These are phyloP conservation scores for Pollenia amentaria DNA, from an alignment of 2,888 invertebrate genomes.

Conservation along the genomic window DNA sequence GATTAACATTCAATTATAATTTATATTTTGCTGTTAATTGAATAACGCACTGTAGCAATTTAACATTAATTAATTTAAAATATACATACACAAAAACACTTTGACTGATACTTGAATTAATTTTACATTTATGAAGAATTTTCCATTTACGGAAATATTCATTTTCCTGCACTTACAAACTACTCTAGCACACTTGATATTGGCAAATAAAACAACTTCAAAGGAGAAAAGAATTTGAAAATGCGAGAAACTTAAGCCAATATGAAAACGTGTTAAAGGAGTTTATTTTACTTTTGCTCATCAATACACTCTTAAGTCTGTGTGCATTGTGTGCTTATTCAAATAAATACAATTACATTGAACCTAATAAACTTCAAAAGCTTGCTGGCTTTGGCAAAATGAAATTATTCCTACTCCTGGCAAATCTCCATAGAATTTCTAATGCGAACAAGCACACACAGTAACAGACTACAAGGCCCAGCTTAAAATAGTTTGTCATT, in stretches of 20 bases:
- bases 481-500: constrained; percentile 59
- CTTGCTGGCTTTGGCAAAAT: not conserved
- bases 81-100: not conserved
- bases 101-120: not conserved
- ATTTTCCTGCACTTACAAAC: not conserved
- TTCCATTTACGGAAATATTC: not conserved
- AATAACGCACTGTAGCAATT: constrained; percentile 70
- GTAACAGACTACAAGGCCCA: not conserved
- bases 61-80: constrained; percentile 66
- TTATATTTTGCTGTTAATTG: constrained; percentile 41
- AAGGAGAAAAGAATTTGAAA: constrained; percentile 1
- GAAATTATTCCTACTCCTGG: constrained; percentile 24
- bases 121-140: not conserved
- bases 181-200: constrained; percentile 11
- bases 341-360: constrained; percentile 53
- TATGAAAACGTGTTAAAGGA: constrained; percentile 68
- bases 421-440: constrained; percentile 38
- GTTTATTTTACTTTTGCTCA: constrained; percentile 21
- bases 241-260: constrained; percentile 10
- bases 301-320: not conserved
- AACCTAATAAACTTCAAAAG: constrained; percentile 53
- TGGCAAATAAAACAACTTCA: not conserved
- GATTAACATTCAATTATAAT: constrained; percentile 26
- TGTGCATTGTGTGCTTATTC: not conserved
- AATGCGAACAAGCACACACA: not conserved